These are phyloP conservation scores for Oithona nana DNA, from an alignment of 2,888 invertebrate species.

Conservation along the genomic window DNA sequence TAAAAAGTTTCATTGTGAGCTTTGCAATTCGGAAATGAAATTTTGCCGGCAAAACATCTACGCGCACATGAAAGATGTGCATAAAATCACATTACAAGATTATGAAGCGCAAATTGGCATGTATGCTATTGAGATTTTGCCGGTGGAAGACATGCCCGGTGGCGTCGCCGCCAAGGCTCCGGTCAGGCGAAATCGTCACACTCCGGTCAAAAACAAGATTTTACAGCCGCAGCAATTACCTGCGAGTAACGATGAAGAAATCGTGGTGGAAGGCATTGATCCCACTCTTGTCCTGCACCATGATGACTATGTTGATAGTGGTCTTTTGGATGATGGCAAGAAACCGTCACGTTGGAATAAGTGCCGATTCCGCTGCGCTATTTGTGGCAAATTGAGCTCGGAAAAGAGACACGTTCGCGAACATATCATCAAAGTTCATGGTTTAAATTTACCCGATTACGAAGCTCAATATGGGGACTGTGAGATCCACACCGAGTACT, in stretches of 20 bases:
- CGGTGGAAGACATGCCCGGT: neutral
- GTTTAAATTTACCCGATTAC: neutral
- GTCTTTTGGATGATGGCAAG: neutral
- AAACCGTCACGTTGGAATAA: conserved; percentile 5
- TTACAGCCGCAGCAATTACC: neutral
- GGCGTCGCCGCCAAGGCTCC: neutral
- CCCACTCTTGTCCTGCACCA: neutral
- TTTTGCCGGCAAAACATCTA: conserved; percentile 13
- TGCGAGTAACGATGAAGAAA: neutral
- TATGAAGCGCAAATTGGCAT: conserved; percentile 6
- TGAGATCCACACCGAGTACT: conserved; percentile 15
- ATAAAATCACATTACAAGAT: conserved; percentile 12
- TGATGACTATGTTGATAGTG: neutral
- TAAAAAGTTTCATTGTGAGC: conserved; percentile 11
- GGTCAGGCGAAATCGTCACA: neutral
- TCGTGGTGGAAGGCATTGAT: neutral
- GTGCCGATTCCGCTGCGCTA: conserved; percentile 8
- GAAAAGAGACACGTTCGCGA: conserved; percentile 6
- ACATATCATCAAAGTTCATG: conserved; percentile 8
- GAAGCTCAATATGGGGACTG: conserved; percentile 9
- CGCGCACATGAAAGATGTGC: conserved; percentile 15
- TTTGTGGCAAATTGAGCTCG: neutral
- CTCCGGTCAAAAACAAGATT: neutral
- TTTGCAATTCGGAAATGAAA: conserved; percentile 13
- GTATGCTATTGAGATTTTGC: neutral